Percentiles rank a stretch among this genome's conserved stretches.
These are phyloP conservation scores for Caenorhabditis virilis DNA, from an alignment of 2,888 invertebrate species.

Conservation along the genomic window DNA sequence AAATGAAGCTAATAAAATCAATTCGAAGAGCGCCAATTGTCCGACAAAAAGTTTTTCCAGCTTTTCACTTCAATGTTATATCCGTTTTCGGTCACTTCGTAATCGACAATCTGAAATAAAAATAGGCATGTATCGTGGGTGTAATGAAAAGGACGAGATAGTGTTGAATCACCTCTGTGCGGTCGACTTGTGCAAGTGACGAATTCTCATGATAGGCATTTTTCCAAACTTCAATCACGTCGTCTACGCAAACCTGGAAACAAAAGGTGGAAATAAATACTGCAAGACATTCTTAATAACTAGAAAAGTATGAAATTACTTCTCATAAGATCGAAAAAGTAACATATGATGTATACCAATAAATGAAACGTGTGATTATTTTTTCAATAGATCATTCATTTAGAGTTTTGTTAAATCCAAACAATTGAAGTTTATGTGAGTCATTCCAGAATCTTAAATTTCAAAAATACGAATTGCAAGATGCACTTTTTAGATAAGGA, in stretches of 20 bases:
- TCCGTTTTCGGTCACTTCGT: slow-evolving; percentile 51
- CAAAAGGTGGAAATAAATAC: neutral
- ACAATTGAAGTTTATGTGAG: no score
- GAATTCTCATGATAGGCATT: slow-evolving; percentile 49
- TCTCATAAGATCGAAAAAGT: no score
- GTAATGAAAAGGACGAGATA: neutral
- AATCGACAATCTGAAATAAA: slow-evolving; percentile 41
- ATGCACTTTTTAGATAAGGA: no score
- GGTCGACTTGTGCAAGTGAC: slow-evolving; percentile 49
- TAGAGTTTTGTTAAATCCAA: no score
- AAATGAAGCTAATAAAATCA: no score
- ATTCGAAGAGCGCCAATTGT: slow-evolving; percentile 53
- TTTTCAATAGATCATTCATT: no score
- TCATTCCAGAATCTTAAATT: no score
- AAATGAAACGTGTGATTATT: no score
- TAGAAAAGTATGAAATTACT: no score
- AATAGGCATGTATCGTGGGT: neutral
- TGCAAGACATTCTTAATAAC: neutral
- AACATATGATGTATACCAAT: no score
- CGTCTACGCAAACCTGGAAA: slow-evolving; percentile 48
- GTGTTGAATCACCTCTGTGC: slow-evolving; percentile 34
- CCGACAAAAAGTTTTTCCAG: slow-evolving; percentile 54
- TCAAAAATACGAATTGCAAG: no score
- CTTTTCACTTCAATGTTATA: slow-evolving; percentile 53
- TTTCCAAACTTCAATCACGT: slow-evolving; percentile 56